Evolutionary conservation across 2,797 vertebrate genomes (phyloP), one percentile per base, ranked within the genome.

Genomic region (Otus scops): DNA sequence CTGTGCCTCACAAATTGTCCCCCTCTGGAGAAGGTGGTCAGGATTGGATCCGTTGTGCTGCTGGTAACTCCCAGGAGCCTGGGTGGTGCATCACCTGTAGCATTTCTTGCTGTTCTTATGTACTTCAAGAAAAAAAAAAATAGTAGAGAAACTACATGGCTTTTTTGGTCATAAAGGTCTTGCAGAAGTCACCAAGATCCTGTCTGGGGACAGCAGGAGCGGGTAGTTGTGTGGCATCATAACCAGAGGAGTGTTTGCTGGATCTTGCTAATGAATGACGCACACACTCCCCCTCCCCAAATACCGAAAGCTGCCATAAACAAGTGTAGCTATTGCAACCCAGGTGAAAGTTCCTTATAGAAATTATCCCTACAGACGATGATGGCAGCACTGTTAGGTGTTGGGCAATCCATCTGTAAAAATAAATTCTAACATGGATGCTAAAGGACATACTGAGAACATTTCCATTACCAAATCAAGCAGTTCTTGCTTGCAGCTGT

Each of bases 401-500:
- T 41, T 71, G 64, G 27, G 30, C 57, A 85, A 22, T 77, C 73
- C 67, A 54, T 59, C 69, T 69, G 30, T 48, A 59, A 69, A 86
- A 94, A 84, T 76, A 89, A 95, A 73, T 50, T 53, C 71, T 89
- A 81, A 65, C 60, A 56, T 7, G 15, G 63, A 50, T 94, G 82
- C 85, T 80, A 30, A 74, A 82, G 93, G 61, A 83, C 73, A 81
- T 79, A 91, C 43, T 45, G 69, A 92, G 89, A 92, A 77, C 47
- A 82, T 89, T 96, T 89, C 81, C 74, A 84, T 93, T 95, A 95
- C 89, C 82, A 85, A 94, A 69, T 89, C 53, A 64, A 93, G 91
- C 77, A 85, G 77, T 92, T 90, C 89, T 89, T 93, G 85, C 93
- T 96, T 20, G 26, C 92, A 95, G 94, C 91, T 94, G 80, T 92